A percentile compares a stretch with the other conserved stretches of the same genome.
These are phyloP conservation scores for Manis crassicaudata DNA, from an alignment of 2,797 vertebrate species.

Conservation along the genomic window DNA sequence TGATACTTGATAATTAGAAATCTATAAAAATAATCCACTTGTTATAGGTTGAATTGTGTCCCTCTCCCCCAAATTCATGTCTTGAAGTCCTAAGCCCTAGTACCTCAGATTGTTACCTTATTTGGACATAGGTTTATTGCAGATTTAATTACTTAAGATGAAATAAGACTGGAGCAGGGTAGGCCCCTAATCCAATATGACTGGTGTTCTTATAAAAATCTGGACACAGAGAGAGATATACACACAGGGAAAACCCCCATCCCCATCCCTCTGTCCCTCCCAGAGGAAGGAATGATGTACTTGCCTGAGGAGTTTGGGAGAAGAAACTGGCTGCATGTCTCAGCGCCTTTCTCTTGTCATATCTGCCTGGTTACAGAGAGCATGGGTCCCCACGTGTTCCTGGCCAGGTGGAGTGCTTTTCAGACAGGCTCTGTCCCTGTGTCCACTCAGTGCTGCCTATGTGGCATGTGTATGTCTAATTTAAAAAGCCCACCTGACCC, in stretches of 20 bases:
- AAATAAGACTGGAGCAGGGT: neutral
- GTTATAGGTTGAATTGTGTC: neutral
- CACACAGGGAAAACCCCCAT: neutral
- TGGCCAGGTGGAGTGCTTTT: neutral
- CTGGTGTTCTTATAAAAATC: neutral
- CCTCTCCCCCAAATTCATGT: neutral
- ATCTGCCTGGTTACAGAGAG: neutral
- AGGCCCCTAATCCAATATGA: neutral
- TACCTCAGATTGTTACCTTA: neutral
- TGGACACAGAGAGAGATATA: neutral
- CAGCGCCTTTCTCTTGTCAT: neutral
- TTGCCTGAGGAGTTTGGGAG: neutral
- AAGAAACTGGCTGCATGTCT: neutral
- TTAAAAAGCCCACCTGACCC: neutral
- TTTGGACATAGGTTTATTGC: neutral
- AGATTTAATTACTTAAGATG: neutral
- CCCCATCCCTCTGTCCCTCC: neutral
- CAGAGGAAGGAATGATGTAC: neutral
- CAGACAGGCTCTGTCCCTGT: neutral
- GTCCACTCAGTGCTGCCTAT: neutral
- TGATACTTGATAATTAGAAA: neutral
- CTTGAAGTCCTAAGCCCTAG: neutral
- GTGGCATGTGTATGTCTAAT: neutral
- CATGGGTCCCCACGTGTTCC: neutral
- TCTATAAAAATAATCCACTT: neutral